Conservation (phyloP, 2,888 invertebrate genomes). For the Drosophila niveifrons region DNA sequence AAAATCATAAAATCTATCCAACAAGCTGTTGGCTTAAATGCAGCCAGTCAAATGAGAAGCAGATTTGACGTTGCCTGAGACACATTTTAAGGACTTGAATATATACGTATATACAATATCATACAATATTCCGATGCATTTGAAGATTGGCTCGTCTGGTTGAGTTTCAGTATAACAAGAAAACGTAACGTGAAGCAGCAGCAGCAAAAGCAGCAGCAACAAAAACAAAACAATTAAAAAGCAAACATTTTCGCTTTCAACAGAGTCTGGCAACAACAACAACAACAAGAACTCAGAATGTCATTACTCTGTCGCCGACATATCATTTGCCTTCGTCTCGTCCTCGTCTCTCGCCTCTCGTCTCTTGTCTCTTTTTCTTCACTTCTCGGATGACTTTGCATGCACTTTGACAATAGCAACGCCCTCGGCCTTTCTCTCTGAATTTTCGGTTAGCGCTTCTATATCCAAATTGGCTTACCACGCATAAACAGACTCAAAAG, state of each 20-base stretch:
- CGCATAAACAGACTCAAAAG: conserved; percentile 67
- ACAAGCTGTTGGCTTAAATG: conserved; percentile 15
- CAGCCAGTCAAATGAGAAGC: conserved; percentile 14
- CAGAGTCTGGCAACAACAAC: conserved; percentile 32
- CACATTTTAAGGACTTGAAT: conserved; percentile 20
- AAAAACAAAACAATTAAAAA: conserved; percentile 62
- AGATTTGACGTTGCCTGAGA: conserved; percentile 18
- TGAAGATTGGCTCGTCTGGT: conserved; percentile 33
- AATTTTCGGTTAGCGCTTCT: conserved; percentile 67
- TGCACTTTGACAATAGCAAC: conserved; percentile 76
- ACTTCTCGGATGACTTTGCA: conserved; percentile 40
- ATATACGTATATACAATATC: conserved; percentile 3
- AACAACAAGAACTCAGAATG: conserved; percentile 44
- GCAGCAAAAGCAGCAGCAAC: neutral
- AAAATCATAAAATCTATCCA: neutral
- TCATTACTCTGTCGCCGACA: conserved; percentile 69
- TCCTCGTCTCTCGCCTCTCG: neutral
- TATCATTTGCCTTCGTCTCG: conserved; percentile 29
- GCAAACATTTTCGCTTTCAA: conserved; percentile 67
- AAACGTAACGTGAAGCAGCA: neutral
- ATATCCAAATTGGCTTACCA: conserved; percentile 80
- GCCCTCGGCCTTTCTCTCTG: conserved; percentile 50
- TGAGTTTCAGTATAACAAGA: conserved; percentile 8
- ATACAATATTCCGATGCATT: conserved; percentile 18
- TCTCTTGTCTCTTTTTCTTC: neutral